Percentiles rank a stretch among this genome's conserved stretches.
These are phyloP conservation scores for Benitochromis conjunctus DNA, from an alignment of 2,113 vertebrate species.

Conservation along the genomic window DNA sequence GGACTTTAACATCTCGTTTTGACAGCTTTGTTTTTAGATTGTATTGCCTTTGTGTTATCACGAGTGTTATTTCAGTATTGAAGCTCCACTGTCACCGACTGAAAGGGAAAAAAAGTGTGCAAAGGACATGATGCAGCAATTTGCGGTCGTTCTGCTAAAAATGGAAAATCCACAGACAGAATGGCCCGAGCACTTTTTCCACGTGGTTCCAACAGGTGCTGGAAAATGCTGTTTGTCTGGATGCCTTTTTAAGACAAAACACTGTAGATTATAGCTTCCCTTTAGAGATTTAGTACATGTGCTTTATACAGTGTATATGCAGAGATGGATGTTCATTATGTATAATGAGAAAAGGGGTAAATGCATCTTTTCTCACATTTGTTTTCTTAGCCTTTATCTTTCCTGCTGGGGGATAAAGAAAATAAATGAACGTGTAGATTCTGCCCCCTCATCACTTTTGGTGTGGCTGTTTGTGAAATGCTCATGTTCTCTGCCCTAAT, in stretches of 20 bases:
- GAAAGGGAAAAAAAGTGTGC: slow-evolving; percentile 1
- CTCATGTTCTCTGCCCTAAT: slow-evolving; percentile 23
- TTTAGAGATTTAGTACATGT: neutral
- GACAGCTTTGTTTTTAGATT: neutral
- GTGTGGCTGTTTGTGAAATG: slow-evolving; percentile 50
- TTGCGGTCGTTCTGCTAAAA: slow-evolving; percentile 63
- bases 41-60: neutral
- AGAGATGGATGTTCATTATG: neutral
- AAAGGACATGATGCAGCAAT: slow-evolving; percentile 54
- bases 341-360: neutral
- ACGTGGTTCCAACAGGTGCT: slow-evolving; percentile 58
- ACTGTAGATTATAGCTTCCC: slow-evolving; percentile 39
- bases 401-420: slow-evolving; percentile 11
- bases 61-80: slow-evolving; percentile 11
- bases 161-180: slow-evolving; percentile 47
- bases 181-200: slow-evolving; percentile 33
- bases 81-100: slow-evolving; percentile 12
- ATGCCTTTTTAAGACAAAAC: slow-evolving; percentile 14
- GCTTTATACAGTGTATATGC: neutral
- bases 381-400: slow-evolving; percentile 2
- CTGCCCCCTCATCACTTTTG: slow-evolving; percentile 33
- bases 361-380: neutral
- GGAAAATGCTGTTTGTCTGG: slow-evolving; percentile 21
- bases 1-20: neutral
- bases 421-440: neutral